Percentiles rank a stretch among this genome's conserved stretches.
Evolutionary conservation across 2,113 vertebrate genomes (phyloP).

Genomic region (Acanthisitta chloris): DNA sequence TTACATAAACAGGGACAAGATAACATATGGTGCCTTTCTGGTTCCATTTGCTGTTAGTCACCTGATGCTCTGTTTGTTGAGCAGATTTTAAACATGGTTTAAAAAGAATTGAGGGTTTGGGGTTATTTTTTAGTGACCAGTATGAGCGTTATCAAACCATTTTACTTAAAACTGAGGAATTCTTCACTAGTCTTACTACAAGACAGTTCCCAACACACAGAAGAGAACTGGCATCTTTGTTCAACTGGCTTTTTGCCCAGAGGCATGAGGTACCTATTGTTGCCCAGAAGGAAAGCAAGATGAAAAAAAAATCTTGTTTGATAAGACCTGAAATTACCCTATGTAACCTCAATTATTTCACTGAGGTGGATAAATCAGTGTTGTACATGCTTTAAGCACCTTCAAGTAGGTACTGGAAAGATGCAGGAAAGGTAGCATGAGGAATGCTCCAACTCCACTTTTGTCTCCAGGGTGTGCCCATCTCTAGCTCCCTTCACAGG

Average conservation of each 20-base stretch:
- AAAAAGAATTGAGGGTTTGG: neutral
- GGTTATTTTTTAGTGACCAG: neutral
- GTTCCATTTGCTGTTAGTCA: neutral
- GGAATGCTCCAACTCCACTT: neutral
- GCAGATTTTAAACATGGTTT: neutral
- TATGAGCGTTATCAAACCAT: neutral
- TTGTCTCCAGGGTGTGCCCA: neutral
- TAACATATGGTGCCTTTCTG: slow-evolving; percentile 2
- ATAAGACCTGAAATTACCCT: neutral
- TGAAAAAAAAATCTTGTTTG: neutral
- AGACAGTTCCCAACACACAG: neutral
- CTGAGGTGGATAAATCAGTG: neutral
- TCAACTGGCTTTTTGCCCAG: neutral
- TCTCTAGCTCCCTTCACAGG: neutral
- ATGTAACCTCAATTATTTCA: neutral
- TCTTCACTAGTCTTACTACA: neutral
- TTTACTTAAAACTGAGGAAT: neutral
- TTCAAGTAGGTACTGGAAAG: neutral
- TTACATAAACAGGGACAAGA: neutral
- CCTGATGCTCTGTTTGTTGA: neutral
- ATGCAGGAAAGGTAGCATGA: neutral
- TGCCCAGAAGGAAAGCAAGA: neutral
- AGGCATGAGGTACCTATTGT: neutral
- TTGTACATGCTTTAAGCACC: neutral
- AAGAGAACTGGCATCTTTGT: neutral